Conservation (phyloP, 2,888 invertebrate genomes). For the Heliconius erato region DNA sequence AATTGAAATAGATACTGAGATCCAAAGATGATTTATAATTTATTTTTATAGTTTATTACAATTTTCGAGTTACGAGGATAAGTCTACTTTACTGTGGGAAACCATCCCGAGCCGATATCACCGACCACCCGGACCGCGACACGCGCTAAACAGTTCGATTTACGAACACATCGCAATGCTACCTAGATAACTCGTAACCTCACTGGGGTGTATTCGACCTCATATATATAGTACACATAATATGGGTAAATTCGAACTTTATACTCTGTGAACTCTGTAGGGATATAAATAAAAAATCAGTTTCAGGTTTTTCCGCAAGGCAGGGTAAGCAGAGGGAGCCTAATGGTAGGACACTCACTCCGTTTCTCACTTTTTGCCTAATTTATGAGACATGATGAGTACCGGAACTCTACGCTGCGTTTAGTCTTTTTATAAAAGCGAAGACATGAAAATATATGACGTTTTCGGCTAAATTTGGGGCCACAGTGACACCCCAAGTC, state of each 20-base stretch:
- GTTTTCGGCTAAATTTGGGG: no score
- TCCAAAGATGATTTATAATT: no score
- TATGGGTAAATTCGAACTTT: background rate
- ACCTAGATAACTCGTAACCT: slow-evolving; percentile 58
- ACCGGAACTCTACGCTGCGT: background rate
- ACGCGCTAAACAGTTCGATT: slow-evolving; percentile 68
- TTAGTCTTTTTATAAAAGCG: no score
- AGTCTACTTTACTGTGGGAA: slow-evolving; percentile 37
- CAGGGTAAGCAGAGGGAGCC: no score
- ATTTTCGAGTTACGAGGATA: background rate
- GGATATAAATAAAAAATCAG: no score
- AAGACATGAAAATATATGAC: no score
- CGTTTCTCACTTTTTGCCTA: background rate
- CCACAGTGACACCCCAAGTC: no score
- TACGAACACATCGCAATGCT: slow-evolving; percentile 64
- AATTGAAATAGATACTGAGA: no score
- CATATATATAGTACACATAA: background rate
- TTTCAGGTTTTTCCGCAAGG: no score
- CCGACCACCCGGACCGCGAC: slow-evolving; percentile 73
- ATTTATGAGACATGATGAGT: background rate
- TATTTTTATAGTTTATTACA: background rate
- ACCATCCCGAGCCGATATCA: slow-evolving; percentile 50
- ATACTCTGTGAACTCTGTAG: background rate
- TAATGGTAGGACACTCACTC: no score
- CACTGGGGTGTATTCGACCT: slow-evolving; percentile 17